Percentiles rank a stretch among this genome's conserved stretches.
phyloP scores from a whole-genome alignment of 2,888 invertebrate genomes.

The Coecobrya sp. region DNA sequence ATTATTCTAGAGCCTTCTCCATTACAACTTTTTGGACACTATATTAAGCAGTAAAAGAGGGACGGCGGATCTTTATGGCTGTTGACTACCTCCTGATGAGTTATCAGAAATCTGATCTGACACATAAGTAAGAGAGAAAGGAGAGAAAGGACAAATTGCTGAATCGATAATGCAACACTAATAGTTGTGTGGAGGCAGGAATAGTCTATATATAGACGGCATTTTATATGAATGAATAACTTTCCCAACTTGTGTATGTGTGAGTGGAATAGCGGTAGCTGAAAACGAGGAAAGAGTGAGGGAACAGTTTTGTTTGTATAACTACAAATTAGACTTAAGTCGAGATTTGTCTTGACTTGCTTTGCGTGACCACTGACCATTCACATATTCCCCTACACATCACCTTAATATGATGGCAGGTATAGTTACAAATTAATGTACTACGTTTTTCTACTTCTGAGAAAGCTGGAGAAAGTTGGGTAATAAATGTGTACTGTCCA shows the following conservation, averaged over 20 bases:
- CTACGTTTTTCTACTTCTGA: background rate
- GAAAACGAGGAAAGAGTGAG: conserved; percentile 3
- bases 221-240: conserved; percentile 35
- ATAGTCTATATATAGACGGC: background rate
- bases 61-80: conserved; percentile 70
- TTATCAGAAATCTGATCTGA: conserved; percentile 85
- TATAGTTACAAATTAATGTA: conserved; percentile 46
- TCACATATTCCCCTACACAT: conserved; percentile 76
- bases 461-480: conserved; percentile 65
- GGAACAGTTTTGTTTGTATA: conserved; percentile 67
- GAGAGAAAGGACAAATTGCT: conserved; percentile 82
- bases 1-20: conserved; percentile 13
- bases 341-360: conserved; percentile 79
- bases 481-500: conserved; percentile 63
- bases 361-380: conserved; percentile 76
- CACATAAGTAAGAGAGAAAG: conserved; percentile 52
- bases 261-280: background rate
- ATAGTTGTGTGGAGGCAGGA: conserved; percentile 27
- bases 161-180: conserved; percentile 82
- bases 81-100: conserved; percentile 79
- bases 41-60: conserved; percentile 75
- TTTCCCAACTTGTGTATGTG: background rate
- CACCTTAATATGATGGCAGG: conserved; percentile 64
- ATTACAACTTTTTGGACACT: conserved; percentile 47
- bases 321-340: conserved; percentile 81